Evolutionary conservation across 2,797 vertebrate species (phyloP).

Genomic region (Alectoris magna): DNA sequence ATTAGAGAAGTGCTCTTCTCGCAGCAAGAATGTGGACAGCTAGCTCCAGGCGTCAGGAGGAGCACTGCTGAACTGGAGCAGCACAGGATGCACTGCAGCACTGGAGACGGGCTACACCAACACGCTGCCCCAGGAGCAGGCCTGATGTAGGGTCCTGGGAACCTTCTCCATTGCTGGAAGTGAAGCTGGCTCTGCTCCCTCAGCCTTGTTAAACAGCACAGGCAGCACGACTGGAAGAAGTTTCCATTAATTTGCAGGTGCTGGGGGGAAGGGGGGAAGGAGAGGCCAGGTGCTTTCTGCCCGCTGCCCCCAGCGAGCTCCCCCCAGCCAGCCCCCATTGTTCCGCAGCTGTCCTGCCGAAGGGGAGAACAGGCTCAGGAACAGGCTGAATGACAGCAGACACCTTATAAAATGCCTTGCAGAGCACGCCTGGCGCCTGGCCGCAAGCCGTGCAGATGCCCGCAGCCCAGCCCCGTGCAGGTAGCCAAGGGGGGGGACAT

Average conservation of each 20-base stretch:
- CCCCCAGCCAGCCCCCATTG: conserved; percentile 10
- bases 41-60: neutral
- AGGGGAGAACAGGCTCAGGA: conserved; percentile 62
- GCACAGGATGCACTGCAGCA: neutral
- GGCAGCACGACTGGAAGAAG: conserved; percentile 28
- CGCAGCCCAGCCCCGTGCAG: conserved; percentile 72
- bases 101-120: neutral
- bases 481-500: conserved; percentile 67
- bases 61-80: neutral
- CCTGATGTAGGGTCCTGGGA: neutral
- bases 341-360: conserved; percentile 37
- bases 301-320: conserved; percentile 54
- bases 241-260: conserved; percentile 75
- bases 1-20: neutral
- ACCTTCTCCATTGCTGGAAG: neutral
- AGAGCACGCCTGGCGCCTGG: conserved; percentile 69
- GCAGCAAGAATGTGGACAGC: neutral
- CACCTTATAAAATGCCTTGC: conserved; percentile 72
- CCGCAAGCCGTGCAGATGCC: conserved; percentile 51
- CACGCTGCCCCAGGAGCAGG: neutral
- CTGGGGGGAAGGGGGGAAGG: conserved; percentile 17
- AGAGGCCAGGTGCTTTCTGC: conserved; percentile 69
- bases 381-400: conserved; percentile 72
- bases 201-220: conserved; percentile 58
- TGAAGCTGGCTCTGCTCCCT: neutral